Conservation (phyloP, 2,797 vertebrate genomes). For the Hafferia zeledoni region DNA sequence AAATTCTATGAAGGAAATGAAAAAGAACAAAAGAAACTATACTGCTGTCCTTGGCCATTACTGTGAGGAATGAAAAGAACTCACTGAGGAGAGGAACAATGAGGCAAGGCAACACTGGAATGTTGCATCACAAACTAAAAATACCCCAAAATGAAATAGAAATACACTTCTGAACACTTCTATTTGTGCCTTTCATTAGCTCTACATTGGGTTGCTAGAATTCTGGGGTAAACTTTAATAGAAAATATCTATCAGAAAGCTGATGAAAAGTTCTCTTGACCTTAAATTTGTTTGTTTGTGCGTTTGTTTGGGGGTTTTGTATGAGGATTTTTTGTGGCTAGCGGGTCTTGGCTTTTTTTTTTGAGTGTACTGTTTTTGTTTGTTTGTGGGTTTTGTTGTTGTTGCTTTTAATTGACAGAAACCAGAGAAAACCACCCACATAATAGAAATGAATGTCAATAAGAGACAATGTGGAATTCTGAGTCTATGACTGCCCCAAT, state of each 20-base stretch:
- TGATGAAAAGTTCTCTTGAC: neutral
- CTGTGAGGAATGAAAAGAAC: neutral
- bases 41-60: neutral
- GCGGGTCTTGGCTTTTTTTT: neutral
- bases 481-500: neutral
- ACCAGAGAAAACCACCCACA: neutral
- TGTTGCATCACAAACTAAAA: neutral
- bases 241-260: neutral
- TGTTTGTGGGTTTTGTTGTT: neutral
- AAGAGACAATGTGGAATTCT: neutral
- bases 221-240: neutral
- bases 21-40: neutral
- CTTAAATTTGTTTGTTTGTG: neutral
- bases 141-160: neutral
- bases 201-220: neutral
- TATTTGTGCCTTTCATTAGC: neutral
- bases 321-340: neutral
- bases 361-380: rapidly evolving
- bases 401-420: neutral
- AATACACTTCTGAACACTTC: neutral
- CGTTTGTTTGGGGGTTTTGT: neutral
- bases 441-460: neutral
- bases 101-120: neutral
- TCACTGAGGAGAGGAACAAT: neutral
- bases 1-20: constrained; percentile 10